A percentile compares a stretch with the other conserved stretches of the same genome.
Evolutionary conservation across 2,797 vertebrate species (phyloP).

Genomic region (Alfaro cultratus): DNA sequence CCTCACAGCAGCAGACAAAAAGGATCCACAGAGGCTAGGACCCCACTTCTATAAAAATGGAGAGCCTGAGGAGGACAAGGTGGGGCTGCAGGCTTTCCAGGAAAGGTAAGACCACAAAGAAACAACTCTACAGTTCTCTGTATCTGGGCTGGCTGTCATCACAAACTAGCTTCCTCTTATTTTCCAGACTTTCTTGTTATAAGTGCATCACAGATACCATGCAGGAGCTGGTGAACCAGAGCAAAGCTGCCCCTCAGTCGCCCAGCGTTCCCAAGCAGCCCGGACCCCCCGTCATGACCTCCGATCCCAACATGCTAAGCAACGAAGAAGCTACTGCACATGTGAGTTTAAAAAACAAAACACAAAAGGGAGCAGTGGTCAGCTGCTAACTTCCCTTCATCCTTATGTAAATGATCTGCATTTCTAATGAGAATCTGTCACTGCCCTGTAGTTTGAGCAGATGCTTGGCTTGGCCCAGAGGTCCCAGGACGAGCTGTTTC

Average conservation of each 20-base stretch:
- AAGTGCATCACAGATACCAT: constrained; percentile 98
- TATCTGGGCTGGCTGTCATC: background rate
- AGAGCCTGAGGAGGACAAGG: constrained; percentile 92
- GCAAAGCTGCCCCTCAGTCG: constrained; percentile 97
- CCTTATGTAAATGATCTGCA: background rate
- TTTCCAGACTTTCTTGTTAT: constrained; percentile 89
- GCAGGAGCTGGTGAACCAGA: constrained; percentile 97
- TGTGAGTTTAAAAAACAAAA: constrained; percentile 77
- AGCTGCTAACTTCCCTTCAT: constrained; percentile 2
- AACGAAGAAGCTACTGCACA: constrained; percentile 97
- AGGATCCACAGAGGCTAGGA: constrained; percentile 94
- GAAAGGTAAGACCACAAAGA: constrained; percentile 81
- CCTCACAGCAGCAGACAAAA: constrained; percentile 95
- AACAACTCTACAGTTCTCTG: background rate
- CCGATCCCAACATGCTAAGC: constrained; percentile 98
- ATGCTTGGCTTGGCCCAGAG: constrained; percentile 92
- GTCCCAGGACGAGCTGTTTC: constrained; percentile 96
- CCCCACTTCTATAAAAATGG: constrained; percentile 98
- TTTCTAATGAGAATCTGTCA: constrained; percentile 23
- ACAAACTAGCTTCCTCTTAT: background rate
- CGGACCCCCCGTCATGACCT: constrained; percentile 93
- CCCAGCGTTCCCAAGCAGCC: constrained; percentile 98
- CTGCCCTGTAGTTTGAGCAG: constrained; percentile 89
- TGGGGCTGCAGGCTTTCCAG: constrained; percentile 93
- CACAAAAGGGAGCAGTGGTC: background rate